These are phyloP conservation scores for Agriotes lineatus DNA, from an alignment of 2,888 invertebrate genomes.

Conservation along the genomic window DNA sequence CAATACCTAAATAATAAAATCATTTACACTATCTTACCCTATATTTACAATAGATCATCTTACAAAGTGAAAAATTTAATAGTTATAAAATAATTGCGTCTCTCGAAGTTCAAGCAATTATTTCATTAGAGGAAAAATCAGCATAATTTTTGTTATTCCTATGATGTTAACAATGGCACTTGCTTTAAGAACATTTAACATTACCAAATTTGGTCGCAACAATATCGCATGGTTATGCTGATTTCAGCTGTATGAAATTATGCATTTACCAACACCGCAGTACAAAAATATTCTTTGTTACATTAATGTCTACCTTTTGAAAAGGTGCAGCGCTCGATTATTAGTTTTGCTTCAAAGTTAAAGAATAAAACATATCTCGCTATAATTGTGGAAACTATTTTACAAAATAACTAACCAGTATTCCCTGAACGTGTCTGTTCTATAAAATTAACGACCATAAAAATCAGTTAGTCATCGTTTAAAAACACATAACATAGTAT, in stretches of 20 bases:
- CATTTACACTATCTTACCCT: conserved; percentile 54
- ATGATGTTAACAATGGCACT: conserved; percentile 43
- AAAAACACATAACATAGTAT: conserved; percentile 1
- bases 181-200: conserved; percentile 19
- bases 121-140: conserved; percentile 26
- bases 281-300: conserved; percentile 49
- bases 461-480: neutral
- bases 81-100: conserved; percentile 8
- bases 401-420: conserved; percentile 30
- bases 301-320: conserved; percentile 42
- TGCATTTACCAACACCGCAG: conserved; percentile 48
- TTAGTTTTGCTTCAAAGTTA: conserved; percentile 10
- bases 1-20: conserved; percentile 29
- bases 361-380: conserved; percentile 9
- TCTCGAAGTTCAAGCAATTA: conserved; percentile 21
- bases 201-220: neutral
- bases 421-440: conserved; percentile 32
- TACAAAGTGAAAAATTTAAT: conserved; percentile 52
- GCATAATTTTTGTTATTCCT: conserved; percentile 22
- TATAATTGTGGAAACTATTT: neutral
- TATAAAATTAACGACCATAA: neutral
- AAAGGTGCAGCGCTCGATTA: conserved; percentile 44
- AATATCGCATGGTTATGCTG: conserved; percentile 33
- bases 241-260: conserved; percentile 35
- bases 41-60: conserved; percentile 59